Evolutionary conservation across 2,113 vertebrate species (phyloP).

Genomic region (Zosterops japonicus): DNA sequence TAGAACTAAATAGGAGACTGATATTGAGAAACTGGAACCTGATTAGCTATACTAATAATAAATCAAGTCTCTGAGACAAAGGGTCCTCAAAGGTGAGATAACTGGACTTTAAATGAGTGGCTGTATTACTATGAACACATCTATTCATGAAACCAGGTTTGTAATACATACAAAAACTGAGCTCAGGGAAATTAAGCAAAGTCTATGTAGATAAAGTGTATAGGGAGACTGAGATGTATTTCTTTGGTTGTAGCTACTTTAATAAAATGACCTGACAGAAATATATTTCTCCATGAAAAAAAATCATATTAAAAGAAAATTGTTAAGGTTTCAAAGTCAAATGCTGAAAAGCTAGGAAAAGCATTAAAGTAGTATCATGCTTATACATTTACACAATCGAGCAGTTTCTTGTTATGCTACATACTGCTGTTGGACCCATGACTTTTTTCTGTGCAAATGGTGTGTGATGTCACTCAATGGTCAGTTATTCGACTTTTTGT

Average conservation of each 20-base stretch:
- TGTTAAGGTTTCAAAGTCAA: background rate
- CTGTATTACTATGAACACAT: constrained; percentile 65
- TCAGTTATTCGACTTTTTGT: background rate
- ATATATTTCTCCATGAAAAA: background rate
- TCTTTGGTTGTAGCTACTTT: background rate
- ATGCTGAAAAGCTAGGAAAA: background rate
- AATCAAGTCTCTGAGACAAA: constrained; percentile 72
- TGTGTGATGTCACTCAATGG: background rate
- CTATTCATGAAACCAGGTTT: constrained; percentile 54
- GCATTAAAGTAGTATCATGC: fast-evolving
- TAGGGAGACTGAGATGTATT: background rate
- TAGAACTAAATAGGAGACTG: constrained; percentile 69
- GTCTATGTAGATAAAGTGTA: background rate
- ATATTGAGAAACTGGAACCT: constrained; percentile 61
- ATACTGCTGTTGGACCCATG: background rate
- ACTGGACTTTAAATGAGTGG: constrained; percentile 70
- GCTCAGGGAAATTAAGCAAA: background rate
- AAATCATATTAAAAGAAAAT: background rate
- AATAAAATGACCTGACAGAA: background rate
- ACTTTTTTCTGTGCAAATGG: background rate
- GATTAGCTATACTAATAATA: constrained; percentile 72
- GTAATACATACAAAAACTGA: constrained; percentile 28
- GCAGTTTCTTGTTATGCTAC: background rate
- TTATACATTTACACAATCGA: background rate
- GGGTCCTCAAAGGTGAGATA: constrained; percentile 70